Evolutionary conservation across 2,888 invertebrate species (phyloP).

Genomic region (Latrodectus elegans): DNA sequence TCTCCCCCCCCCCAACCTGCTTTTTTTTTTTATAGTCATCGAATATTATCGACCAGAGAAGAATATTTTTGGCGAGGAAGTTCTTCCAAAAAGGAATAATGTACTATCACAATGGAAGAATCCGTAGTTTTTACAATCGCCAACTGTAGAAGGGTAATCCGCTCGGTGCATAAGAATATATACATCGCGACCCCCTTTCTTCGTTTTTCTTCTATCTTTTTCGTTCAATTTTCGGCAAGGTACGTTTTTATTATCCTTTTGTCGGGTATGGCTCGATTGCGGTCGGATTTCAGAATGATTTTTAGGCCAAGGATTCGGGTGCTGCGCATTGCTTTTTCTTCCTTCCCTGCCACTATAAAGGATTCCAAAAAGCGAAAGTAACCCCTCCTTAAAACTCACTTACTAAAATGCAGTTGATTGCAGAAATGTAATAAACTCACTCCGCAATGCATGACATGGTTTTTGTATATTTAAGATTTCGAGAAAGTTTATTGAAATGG

Average conservation of each 20-base stretch:
- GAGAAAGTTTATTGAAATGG: no score
- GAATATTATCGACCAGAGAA: constrained; percentile 51
- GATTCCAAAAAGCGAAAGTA: not conserved
- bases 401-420: no score
- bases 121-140: constrained; percentile 12
- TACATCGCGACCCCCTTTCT: not conserved
- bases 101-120: constrained; percentile 22
- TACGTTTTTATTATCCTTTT: constrained; percentile 13
- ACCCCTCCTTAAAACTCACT: no score
- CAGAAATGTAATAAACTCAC: no score
- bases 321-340: constrained; percentile 3
- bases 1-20: constrained; percentile 22
- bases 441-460: no score
- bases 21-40: not conserved
- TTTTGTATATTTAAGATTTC: no score
- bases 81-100: constrained; percentile 15
- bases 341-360: not conserved
- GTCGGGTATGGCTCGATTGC: constrained; percentile 26
- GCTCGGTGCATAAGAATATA: constrained; percentile 29
- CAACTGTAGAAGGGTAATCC: constrained; percentile 40
- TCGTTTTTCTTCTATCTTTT: constrained; percentile 12
- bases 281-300: constrained; percentile 63
- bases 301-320: constrained; percentile 65
- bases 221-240: constrained; percentile 1
- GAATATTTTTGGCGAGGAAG: constrained; percentile 50